Evolutionary conservation across 2,797 vertebrate species (phyloP).

Genomic region (Dallia pectoralis): DNA sequence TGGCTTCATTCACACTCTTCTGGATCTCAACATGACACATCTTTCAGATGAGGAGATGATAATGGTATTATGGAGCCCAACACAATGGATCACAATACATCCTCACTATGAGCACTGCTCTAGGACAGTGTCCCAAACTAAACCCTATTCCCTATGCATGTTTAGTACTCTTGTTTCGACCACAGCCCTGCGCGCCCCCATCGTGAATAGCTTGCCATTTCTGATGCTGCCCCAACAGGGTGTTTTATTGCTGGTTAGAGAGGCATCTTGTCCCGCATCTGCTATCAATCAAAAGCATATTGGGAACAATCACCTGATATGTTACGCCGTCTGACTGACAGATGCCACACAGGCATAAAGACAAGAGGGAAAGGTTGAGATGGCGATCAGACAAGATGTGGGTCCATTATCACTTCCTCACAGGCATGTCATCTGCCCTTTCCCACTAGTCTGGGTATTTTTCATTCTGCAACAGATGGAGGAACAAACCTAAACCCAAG

Average conservation of each 20-base stretch:
- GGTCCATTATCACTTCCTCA: conserved; percentile 67
- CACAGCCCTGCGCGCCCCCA: not conserved
- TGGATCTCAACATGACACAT: conserved; percentile 48
- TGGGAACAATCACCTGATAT: conserved; percentile 69
- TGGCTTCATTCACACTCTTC: conserved; percentile 29
- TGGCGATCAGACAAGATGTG: conserved; percentile 41
- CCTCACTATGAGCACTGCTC: conserved; percentile 30
- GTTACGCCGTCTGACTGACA: conserved; percentile 37
- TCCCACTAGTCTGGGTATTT: conserved; percentile 63
- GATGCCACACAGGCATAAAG: conserved; percentile 35
- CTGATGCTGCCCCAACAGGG: not conserved
- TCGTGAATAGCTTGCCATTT: not conserved
- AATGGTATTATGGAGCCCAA: conserved; percentile 36
- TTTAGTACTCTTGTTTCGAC: not conserved
- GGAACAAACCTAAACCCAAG: conserved; percentile 64
- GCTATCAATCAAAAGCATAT: conserved; percentile 75
- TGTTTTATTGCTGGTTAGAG: conserved; percentile 6
- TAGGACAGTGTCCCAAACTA: not conserved
- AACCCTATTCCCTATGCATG: not conserved
- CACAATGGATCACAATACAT: conserved; percentile 37
- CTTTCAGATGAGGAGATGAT: conserved; percentile 32
- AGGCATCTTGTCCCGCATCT: conserved; percentile 44
- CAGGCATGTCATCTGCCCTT: conserved; percentile 69
- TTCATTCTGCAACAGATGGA: conserved; percentile 64
- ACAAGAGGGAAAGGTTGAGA: conserved; percentile 45